These are phyloP conservation scores for Anas platyrhynchos DNA, from an alignment of 2,113 vertebrate genomes.

Conservation along the genomic window DNA sequence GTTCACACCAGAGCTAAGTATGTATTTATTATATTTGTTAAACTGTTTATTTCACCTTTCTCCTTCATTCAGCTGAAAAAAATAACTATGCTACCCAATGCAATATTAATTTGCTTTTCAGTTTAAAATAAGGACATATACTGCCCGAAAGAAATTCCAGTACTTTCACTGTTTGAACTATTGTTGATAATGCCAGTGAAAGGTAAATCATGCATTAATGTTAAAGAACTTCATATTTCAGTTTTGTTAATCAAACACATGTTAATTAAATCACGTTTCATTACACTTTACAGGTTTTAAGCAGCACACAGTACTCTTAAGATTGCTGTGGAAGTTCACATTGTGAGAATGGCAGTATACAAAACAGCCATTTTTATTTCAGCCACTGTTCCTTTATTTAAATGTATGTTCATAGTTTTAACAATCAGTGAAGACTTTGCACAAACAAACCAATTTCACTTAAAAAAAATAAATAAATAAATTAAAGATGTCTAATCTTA, in stretches of 20 bases:
- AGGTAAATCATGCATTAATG: not conserved
- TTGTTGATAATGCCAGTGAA: conserved; percentile 8
- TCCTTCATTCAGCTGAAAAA: not conserved
- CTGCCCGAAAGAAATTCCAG: not conserved
- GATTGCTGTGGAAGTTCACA: not conserved
- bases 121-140: conserved; percentile 8
- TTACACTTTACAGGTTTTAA: not conserved
- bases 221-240: conserved; percentile 35
- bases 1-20: not conserved
- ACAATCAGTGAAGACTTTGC: not conserved
- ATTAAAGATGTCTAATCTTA: not conserved
- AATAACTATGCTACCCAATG: not conserved
- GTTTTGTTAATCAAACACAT: conserved; percentile 24
- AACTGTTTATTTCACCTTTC: not conserved
- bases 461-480: not conserved
- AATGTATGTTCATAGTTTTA: not conserved
- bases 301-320: not conserved
- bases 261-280: conserved; percentile 14
- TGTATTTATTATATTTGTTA: not conserved
- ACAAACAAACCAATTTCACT: not conserved
- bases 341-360: not conserved
- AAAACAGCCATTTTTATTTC: not conserved
- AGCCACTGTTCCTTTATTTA: not conserved
- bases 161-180: conserved; percentile 19
- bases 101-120: not conserved